These are phyloP conservation scores for Tridacna gigas DNA, from an alignment of 2,888 invertebrate genomes.

Conservation along the genomic window DNA sequence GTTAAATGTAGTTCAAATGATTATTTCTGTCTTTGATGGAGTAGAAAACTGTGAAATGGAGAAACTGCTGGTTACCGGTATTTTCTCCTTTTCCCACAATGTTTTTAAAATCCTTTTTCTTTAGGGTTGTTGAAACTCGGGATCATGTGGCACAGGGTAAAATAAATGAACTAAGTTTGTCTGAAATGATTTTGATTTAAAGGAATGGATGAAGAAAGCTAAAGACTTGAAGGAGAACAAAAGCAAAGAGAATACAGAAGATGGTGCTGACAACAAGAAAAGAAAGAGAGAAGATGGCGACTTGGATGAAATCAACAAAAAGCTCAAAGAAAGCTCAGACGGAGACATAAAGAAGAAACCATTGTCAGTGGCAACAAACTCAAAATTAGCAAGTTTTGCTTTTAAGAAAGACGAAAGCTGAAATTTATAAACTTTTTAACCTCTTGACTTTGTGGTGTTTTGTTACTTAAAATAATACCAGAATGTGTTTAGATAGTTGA, in stretches of 20 bases:
- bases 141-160: no score
- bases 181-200: background rate
- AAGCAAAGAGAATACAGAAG: constrained; percentile 57
- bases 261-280: constrained; percentile 48
- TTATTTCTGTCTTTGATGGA: no score
- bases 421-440: background rate
- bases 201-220: constrained; percentile 76
- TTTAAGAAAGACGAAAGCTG: constrained; percentile 66
- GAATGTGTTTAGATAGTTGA: background rate
- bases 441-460: background rate
- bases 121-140: no score
- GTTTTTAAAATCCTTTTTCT: no score
- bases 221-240: constrained; percentile 57
- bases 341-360: constrained; percentile 64
- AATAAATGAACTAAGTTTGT: no score
- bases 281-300: constrained; percentile 68
- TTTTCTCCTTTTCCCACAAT: no score
- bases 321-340: constrained; percentile 53
- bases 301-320: constrained; percentile 49
- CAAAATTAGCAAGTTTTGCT: constrained; percentile 76
- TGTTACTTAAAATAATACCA: background rate
- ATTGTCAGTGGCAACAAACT: constrained; percentile 72
- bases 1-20: no score
- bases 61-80: no score
- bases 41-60: no score